phyloP scores from a whole-genome alignment of 2,113 vertebrate genomes.

The Actenoides lindsayi region DNA sequence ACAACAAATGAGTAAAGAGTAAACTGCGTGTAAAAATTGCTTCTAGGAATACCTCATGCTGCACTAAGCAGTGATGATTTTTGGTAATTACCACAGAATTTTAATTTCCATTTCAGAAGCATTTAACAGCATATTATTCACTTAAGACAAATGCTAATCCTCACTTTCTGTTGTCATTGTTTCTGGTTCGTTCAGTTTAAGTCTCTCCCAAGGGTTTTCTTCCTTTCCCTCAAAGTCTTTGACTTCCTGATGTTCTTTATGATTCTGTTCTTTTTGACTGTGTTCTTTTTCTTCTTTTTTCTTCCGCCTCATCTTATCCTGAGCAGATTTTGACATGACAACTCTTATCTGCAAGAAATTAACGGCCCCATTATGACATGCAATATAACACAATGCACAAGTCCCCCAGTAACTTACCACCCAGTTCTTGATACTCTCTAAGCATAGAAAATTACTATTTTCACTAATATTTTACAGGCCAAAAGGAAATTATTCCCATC shows the following conservation, averaged over 20 bases:
- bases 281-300: conserved; percentile 74
- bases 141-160: background rate
- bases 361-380: background rate
- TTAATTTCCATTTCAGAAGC: background rate
- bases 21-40: background rate
- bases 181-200: conserved; percentile 69
- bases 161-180: conserved; percentile 69
- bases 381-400: background rate
- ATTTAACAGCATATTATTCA: background rate
- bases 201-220: conserved; percentile 70
- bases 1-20: background rate
- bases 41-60: background rate
- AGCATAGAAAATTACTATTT: background rate
- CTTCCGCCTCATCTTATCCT: conserved; percentile 79
- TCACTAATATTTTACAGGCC: background rate
- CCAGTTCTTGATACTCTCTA: background rate
- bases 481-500: background rate
- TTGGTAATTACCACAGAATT: background rate
- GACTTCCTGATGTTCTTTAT: conserved; percentile 53
- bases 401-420: background rate
- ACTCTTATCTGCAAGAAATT: conserved; percentile 73
- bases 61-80: background rate
- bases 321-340: conserved; percentile 77
- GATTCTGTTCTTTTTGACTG: conserved; percentile 18
- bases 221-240: conserved; percentile 72